phyloP scores from a whole-genome alignment of 1,140 invertebrate genomes.

The Hycleus phaleratus region DNA sequence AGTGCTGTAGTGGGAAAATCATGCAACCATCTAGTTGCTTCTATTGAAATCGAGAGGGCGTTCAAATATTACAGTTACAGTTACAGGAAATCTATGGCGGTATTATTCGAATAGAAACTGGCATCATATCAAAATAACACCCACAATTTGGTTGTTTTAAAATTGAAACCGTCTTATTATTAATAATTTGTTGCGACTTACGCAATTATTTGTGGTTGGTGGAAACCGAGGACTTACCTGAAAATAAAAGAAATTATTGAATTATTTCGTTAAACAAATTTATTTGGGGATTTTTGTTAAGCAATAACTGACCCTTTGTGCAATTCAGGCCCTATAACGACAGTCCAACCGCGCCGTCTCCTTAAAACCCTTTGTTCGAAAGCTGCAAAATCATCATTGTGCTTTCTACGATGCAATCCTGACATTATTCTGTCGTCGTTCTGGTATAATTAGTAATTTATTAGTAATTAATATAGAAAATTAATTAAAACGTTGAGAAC shows the following conservation, averaged over 20 bases:
- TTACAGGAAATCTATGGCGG: too few relatives aligned
- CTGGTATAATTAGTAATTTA: background rate
- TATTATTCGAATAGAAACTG: background rate
- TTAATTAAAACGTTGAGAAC: background rate
- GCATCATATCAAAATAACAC: conserved; percentile 3
- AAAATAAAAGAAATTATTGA: background rate
- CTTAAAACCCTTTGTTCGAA: conserved; percentile 45
- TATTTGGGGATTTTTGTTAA: too few relatives aligned
- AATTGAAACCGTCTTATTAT: too few relatives aligned
- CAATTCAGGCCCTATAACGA: conserved; percentile 54
- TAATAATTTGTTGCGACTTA: background rate
- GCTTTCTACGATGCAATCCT: conserved; percentile 27
- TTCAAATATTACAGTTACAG: background rate
- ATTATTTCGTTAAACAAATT: too few relatives aligned
- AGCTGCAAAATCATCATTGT: conserved; percentile 40
- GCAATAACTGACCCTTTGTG: conserved; percentile 2
- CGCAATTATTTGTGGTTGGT: background rate
- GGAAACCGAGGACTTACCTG: conserved; percentile 2
- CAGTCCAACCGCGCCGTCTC: conserved; percentile 55
- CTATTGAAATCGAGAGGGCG: background rate
- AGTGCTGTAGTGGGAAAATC: too few relatives aligned
- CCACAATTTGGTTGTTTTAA: background rate
- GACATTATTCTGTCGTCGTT: conserved; percentile 5
- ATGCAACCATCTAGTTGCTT: too few relatives aligned
- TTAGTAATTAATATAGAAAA: background rate